Percentiles rank a stretch among this genome's conserved stretches.
Conservation (phyloP, 2,113 vertebrate species). For the Stigmatopora nigra region DNA sequence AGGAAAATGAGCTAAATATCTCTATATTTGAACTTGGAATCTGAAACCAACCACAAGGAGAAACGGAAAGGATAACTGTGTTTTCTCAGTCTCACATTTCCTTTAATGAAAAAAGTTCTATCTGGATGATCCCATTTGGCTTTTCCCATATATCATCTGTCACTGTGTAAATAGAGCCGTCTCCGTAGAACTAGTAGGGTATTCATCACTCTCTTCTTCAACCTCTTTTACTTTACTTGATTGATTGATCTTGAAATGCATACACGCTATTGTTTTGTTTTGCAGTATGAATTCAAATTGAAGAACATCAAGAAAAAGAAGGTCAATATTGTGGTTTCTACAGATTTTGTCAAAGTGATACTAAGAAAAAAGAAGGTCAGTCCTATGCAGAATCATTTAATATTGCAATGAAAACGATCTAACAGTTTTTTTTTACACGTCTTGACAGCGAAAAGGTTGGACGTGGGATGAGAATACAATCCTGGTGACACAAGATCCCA, state of each 20-base stretch:
- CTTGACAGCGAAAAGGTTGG: constrained; percentile 84
- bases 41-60: constrained; percentile 30
- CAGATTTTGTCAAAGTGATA: constrained; percentile 85
- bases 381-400: not conserved
- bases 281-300: constrained; percentile 94
- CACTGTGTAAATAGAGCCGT: constrained; percentile 13
- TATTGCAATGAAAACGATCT: not conserved
- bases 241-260: not conserved
- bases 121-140: not conserved
- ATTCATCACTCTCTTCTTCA: constrained; percentile 3
- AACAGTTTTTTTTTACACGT: constrained; percentile 1
- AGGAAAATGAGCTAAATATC: constrained; percentile 51
- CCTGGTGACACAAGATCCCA: constrained; percentile 90
- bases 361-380: constrained; percentile 91
- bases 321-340: constrained; percentile 86
- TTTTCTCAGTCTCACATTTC: constrained; percentile 41
- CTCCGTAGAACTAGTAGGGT: not conserved
- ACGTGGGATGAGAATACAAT: constrained; percentile 86
- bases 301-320: constrained; percentile 99
- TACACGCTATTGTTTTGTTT: not conserved
- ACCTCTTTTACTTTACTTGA: not conserved
- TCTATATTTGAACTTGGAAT: constrained; percentile 41
- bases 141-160: constrained; percentile 10
- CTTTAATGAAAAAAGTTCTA: constrained; percentile 18
- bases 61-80: constrained; percentile 36